These are phyloP conservation scores for Nannobrachium achirus DNA, from an alignment of 2,113 vertebrate species.

Conservation along the genomic window DNA sequence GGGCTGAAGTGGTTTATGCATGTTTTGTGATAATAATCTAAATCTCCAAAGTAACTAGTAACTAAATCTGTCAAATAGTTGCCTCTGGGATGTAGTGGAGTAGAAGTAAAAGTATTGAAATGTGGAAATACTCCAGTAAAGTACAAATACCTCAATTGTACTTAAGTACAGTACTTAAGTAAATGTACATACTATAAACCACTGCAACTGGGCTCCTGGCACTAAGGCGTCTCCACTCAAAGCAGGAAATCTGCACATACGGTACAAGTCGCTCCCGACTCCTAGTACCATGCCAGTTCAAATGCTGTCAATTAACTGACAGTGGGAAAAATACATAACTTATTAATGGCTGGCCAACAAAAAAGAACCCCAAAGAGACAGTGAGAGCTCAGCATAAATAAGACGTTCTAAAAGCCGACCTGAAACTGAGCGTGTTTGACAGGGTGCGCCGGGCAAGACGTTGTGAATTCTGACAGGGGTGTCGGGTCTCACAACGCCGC, in stretches of 20 bases:
- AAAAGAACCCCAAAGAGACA: conserved; percentile 62
- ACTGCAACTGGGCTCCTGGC: neutral
- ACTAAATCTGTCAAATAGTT: no score
- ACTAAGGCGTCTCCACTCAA: conserved; percentile 41
- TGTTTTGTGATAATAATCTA: no score
- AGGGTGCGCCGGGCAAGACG: conserved; percentile 47
- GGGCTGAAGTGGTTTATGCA: no score
- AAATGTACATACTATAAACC: no score
- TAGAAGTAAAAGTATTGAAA: no score
- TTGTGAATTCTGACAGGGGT: conserved; percentile 52
- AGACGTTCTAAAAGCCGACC: conserved; percentile 65
- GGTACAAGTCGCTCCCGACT: conserved; percentile 36
- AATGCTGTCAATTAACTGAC: conserved; percentile 70
- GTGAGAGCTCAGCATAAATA: conserved; percentile 52
- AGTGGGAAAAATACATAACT: conserved; percentile 65
- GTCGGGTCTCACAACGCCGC: conserved; percentile 28
- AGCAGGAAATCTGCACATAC: conserved; percentile 44
- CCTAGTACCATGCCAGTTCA: conserved; percentile 58
- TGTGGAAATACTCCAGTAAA: no score
- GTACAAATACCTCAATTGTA: no score
- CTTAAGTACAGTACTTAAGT: no score
- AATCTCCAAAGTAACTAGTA: no score
- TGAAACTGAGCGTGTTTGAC: conserved; percentile 53
- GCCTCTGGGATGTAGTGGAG: no score
- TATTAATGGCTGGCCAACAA: conserved; percentile 69